Evolutionary conservation across 2,113 vertebrate species (phyloP).

Genomic region (Regulus satrapa): DNA sequence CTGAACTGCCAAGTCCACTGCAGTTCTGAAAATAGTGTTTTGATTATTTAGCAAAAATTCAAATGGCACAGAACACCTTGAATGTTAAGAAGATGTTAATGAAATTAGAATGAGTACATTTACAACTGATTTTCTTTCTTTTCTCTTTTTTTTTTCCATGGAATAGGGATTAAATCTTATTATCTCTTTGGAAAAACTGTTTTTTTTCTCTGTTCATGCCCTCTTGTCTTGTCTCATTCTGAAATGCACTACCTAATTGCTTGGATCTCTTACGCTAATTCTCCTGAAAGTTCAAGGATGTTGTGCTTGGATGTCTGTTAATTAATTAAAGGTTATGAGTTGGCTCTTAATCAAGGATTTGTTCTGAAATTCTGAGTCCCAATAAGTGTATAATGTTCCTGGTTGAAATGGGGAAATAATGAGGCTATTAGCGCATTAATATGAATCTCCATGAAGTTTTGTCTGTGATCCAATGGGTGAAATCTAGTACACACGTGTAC

Average conservation of each 20-base stretch:
- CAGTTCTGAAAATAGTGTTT: background rate
- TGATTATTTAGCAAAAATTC: background rate
- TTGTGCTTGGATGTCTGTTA: constrained; percentile 69
- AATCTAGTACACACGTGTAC: background rate
- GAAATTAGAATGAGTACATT: background rate
- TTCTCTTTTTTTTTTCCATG: no score
- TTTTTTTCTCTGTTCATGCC: background rate
- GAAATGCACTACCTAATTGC: constrained; percentile 70
- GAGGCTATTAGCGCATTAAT: background rate
- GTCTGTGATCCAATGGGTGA: background rate
- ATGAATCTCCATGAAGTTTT: background rate
- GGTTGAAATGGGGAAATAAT: background rate
- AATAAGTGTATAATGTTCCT: background rate
- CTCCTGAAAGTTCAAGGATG: constrained; percentile 72
- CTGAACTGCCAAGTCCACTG: background rate
- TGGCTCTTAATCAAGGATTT: constrained; percentile 68
- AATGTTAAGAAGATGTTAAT: background rate
- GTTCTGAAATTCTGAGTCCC: constrained; percentile 15
- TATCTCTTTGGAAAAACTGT: background rate
- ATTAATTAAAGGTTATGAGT: constrained; percentile 74
- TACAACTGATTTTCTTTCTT: background rate
- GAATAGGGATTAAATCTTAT: background rate
- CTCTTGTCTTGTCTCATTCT: constrained; percentile 49
- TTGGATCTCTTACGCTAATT: constrained; percentile 67
- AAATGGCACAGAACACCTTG: background rate